These are phyloP conservation scores for Pterophyllum scalare DNA, from an alignment of 2,113 vertebrate genomes.

Conservation along the genomic window DNA sequence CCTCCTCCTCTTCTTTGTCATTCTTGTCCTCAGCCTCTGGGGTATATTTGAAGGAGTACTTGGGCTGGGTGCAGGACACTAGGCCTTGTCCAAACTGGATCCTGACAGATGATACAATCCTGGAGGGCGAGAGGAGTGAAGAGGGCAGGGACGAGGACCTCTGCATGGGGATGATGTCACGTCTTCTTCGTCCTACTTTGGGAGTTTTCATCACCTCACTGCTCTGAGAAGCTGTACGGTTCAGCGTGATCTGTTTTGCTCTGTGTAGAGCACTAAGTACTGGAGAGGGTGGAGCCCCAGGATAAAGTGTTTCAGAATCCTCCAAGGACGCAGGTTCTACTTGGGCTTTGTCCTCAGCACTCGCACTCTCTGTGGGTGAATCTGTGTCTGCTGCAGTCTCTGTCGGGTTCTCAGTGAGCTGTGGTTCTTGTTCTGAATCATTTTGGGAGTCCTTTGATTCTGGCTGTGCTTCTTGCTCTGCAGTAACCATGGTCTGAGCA, in stretches of 20 bases:
- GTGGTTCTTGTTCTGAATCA: constrained; percentile 13
- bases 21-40: constrained; percentile 60
- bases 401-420: neutral
- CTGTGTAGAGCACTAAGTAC: constrained; percentile 82
- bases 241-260: constrained; percentile 79
- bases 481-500: neutral
- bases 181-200: constrained; percentile 64
- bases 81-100: constrained; percentile 87
- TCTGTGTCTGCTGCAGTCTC: neutral
- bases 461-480: constrained; percentile 22
- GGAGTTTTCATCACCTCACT: constrained; percentile 30
- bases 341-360: neutral
- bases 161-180: constrained; percentile 79
- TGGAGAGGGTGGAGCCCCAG: constrained; percentile 53
- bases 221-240: constrained; percentile 18
- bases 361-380: neutral
- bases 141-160: constrained; percentile 92
- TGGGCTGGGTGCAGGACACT: constrained; percentile 83
- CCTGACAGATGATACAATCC: constrained; percentile 91
- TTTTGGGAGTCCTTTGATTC: neutral
- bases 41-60: constrained; percentile 87
- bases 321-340: neutral
- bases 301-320: neutral
- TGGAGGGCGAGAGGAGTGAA: constrained; percentile 84
- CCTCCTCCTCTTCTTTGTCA: constrained; percentile 59